Percentiles rank a stretch among this genome's conserved stretches.
These are phyloP conservation scores for Ornithorhynchus anatinus DNA, from an alignment of 2,113 vertebrate species.

Conservation along the genomic window DNA sequence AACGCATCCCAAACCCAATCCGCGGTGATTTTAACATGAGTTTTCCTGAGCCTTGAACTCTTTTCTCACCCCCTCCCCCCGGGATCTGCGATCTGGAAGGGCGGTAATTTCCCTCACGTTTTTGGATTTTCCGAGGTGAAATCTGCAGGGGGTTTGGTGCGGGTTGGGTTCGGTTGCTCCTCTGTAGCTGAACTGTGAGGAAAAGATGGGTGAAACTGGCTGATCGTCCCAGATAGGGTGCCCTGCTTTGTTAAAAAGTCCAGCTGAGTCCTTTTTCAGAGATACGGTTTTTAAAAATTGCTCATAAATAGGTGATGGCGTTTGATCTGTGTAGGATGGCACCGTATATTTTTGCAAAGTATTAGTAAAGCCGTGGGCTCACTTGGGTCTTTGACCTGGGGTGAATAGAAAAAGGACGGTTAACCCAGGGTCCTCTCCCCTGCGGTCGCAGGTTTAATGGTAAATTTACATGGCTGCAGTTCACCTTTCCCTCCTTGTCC, in stretches of 20 bases:
- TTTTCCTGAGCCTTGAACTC: background rate
- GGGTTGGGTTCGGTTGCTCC: background rate
- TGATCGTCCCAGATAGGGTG: background rate
- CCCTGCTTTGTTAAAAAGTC: background rate
- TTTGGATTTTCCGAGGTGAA: background rate
- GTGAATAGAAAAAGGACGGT: no score
- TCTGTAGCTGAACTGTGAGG: background rate
- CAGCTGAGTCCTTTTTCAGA: background rate
- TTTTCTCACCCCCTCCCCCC: background rate
- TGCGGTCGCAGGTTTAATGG: no score
- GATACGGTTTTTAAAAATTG: background rate
- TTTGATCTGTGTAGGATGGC: no score
- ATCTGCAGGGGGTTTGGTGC: background rate
- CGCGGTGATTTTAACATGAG: background rate
- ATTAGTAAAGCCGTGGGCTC: no score
- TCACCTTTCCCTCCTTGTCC: no score
- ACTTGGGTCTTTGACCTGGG: no score
- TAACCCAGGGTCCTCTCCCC: no score
- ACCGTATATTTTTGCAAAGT: no score
- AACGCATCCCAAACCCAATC: background rate
- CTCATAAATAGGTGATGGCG: no score
- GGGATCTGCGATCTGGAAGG: no score
- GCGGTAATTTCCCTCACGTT: background rate
- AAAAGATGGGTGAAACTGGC: constrained; percentile 1
- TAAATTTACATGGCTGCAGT: no score